Conservation (phyloP, 2,888 invertebrate species). For the Drosophila subquinaria region DNA sequence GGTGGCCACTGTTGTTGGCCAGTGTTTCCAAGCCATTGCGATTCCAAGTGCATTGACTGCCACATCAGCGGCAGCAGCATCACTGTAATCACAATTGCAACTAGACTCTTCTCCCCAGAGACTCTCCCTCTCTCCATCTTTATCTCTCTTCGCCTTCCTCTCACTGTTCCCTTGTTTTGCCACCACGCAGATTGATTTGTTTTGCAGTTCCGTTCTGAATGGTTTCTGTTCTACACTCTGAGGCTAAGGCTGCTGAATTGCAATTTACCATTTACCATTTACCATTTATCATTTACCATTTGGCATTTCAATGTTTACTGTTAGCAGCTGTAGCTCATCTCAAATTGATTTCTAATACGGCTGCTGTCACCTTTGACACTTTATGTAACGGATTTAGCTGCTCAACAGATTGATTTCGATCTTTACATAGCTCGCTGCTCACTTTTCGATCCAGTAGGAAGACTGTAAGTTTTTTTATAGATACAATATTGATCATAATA, state of each 20-base stretch:
- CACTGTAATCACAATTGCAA: constrained; percentile 59
- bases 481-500: not conserved
- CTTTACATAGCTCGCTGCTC: not conserved
- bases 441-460: not conserved
- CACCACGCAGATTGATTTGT: constrained; percentile 72
- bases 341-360: constrained; percentile 73
- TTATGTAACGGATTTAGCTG: constrained; percentile 62
- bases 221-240: constrained; percentile 23
- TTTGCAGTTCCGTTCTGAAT: constrained; percentile 63
- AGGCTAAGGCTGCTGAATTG: constrained; percentile 28
- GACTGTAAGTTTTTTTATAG: not conserved
- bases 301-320: constrained; percentile 61
- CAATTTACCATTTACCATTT: constrained; percentile 49
- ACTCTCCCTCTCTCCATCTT: constrained; percentile 15
- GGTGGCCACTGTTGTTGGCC: constrained; percentile 51
- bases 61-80: constrained; percentile 27
- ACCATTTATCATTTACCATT: constrained; percentile 34
- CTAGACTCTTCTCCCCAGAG: constrained; percentile 37
- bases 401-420: constrained; percentile 54
- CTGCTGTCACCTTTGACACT: constrained; percentile 78
- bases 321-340: constrained; percentile 65
- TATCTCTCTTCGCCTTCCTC: not conserved
- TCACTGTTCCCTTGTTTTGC: constrained; percentile 5
- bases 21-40: constrained; percentile 25
- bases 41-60: constrained; percentile 74